A percentile compares a stretch with the other conserved stretches of the same genome.
Conservation (phyloP, 2,888 invertebrate species). For the Eristalinus sepulchralis region DNA sequence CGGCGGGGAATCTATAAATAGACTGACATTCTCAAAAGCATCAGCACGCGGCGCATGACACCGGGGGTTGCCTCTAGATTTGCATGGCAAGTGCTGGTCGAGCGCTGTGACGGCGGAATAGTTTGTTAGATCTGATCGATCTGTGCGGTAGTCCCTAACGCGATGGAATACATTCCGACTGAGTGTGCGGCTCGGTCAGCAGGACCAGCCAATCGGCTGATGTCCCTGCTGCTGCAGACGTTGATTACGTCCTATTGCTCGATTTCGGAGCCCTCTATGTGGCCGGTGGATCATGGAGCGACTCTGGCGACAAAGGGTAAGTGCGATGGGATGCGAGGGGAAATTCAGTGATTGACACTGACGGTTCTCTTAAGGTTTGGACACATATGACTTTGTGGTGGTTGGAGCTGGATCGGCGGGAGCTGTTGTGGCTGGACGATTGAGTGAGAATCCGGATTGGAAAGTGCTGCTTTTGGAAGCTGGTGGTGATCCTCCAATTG, state of each 20-base stretch:
- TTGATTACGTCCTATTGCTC: constrained; percentile 84
- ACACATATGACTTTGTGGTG: constrained; percentile 83
- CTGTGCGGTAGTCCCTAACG: constrained; percentile 80
- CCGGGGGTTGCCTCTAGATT: background rate
- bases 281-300: constrained; percentile 82
- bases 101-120: background rate
- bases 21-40: constrained; percentile 8
- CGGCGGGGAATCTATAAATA: constrained; percentile 10
- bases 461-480: constrained; percentile 90
- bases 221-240: constrained; percentile 83
- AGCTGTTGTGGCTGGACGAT: constrained; percentile 84
- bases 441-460: constrained; percentile 89
- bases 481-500: constrained; percentile 86
- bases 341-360: background rate
- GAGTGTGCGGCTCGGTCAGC: constrained; percentile 79
- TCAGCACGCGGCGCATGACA: background rate
- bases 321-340: background rate
- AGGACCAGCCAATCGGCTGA: constrained; percentile 81
- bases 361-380: constrained; percentile 59
- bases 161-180: constrained; percentile 78
- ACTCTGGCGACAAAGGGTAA: constrained; percentile 77
- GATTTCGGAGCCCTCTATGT: constrained; percentile 82
- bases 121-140: background rate
- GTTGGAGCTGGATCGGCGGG: constrained; percentile 85
- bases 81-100: background rate